Conservation (phyloP, 2,113 vertebrate genomes). For the Indri indri region DNA sequence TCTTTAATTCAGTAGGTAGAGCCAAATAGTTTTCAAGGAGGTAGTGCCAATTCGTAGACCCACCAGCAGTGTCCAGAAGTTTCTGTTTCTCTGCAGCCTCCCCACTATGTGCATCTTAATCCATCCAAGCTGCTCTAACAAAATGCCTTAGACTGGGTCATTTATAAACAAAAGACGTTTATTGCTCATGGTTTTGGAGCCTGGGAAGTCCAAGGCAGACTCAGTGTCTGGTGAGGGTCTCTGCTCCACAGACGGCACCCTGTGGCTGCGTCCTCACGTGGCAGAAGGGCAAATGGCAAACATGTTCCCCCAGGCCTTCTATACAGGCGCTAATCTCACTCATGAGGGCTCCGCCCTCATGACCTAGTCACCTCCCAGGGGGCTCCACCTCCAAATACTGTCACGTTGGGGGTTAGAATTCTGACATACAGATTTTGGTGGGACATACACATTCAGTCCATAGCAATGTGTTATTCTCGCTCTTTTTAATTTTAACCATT, state of each 20-base stretch:
- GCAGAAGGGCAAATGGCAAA: not conserved
- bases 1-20: not conserved
- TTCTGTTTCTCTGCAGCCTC: not conserved
- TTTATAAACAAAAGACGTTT: not conserved
- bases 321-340: not conserved
- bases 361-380: no score
- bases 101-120: not conserved
- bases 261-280: not conserved
- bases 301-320: not conserved
- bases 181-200: not conserved
- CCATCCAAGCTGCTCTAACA: not conserved
- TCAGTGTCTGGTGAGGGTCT: no score
- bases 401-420: no score
- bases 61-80: not conserved
- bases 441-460: no score
- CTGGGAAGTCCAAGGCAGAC: not conserved
- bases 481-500: no score
- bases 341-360: not conserved
- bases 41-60: not conserved
- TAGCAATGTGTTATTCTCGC: no score
- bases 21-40: not conserved
- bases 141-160: not conserved
- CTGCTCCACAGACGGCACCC: no score
- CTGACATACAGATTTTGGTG: no score
- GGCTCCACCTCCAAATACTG: no score